Base-by-base conservation (phyloP, 2,888 invertebrate species). In the Eristalinus aeneus region DNA sequence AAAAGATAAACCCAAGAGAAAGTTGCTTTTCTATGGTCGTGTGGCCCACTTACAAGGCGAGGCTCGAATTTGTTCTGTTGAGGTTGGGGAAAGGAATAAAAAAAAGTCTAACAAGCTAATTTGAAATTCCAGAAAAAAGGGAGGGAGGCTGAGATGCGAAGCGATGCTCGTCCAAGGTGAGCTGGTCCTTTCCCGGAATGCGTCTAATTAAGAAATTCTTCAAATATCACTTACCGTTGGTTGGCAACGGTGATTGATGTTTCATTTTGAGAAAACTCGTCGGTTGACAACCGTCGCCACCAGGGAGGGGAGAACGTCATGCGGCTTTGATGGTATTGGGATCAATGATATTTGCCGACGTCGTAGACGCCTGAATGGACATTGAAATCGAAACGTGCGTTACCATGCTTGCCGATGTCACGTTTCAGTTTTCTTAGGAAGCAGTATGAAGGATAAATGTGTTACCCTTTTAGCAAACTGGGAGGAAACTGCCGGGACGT, bases 191-290 rank as follows among this genome's bases (percentile, higher is more conserved):
- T 46, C 46, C 16, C 8, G 16, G 46, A n/a, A 16, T 1, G 46
- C 1, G 36, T 23, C 58, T 69, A 69, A 58, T 69, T 69, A 69
- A 22, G 69, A 58, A 56, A 69, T 69, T 69, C 69, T 16, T 58
- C 12, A 56, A 58, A 69, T 34, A 32, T 23, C 31, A 54, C 23
- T n/a, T 36, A 12, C 54, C 36, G 27, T 56, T 22, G 34, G 16
- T 12, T n/a, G 27, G 60, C 23, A 36, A 56, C 58, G 23, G 4
- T 58, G 69, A 69, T 69, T 69, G 56, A 69, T 58, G 58, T 69
- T 65, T 46, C 16, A 46, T 46, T 16, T 46, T n/a, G 46, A 16
- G 6, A 16, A 46, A 8, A 16, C 16, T 16, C 16, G 46, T 16
- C 46, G 46, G 46, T 16, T 8, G 46, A 16, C 46, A 16, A 16